Percentiles rank a stretch among this genome's conserved stretches.
These are phyloP conservation scores for Itoplectis maculator DNA, from an alignment of 2,888 invertebrate genomes.

Conservation along the genomic window DNA sequence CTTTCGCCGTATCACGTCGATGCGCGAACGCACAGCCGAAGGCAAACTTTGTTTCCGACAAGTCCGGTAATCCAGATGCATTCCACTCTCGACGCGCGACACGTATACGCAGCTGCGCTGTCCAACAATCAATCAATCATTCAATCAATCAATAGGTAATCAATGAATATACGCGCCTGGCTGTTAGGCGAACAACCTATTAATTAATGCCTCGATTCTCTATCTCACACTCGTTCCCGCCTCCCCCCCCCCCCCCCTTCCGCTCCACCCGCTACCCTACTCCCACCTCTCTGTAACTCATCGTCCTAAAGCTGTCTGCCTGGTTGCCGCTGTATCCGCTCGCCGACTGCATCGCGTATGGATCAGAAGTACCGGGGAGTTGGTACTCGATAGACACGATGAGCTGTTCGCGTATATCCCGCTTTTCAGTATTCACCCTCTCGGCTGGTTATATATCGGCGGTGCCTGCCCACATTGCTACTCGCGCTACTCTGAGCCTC, in stretches of 20 bases:
- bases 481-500: constrained; percentile 23
- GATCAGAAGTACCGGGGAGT: not conserved
- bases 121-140: constrained; percentile 33
- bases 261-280: too few species aligned
- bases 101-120: not conserved
- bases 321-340: not conserved
- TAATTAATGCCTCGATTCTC: constrained; percentile 36
- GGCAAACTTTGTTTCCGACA: constrained; percentile 3
- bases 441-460: constrained; percentile 1
- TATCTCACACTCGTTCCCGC: not conserved
- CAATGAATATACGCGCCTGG: constrained; percentile 13
- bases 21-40: not conserved
- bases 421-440: not conserved
- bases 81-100: not conserved
- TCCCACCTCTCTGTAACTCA: constrained; percentile 9
- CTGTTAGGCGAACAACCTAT: constrained; percentile 38
- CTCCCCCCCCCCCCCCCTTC: not conserved
- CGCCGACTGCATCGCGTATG: not conserved
- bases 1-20: not conserved
- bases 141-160: not conserved
- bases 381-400: constrained; percentile 5
- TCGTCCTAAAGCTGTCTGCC: constrained; percentile 8
- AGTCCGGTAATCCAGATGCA: not conserved
- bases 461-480: not conserved
- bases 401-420: constrained; percentile 4